phyloP scores from a whole-genome alignment of 1,140 invertebrate species.

The Elysia chlorotica region DNA sequence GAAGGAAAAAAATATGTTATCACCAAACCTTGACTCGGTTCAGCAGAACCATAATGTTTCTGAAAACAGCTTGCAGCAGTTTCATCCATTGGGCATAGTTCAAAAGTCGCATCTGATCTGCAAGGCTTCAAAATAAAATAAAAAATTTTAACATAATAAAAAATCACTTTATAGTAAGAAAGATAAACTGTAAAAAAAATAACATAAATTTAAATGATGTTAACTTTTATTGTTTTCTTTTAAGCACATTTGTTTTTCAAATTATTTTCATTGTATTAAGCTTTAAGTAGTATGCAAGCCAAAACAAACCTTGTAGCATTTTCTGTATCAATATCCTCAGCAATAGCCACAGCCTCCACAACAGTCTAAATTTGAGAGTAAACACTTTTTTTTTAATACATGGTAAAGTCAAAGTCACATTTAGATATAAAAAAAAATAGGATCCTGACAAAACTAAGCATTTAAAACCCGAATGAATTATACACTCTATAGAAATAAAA shows the following conservation, averaged over 20 bases:
- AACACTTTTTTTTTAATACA: too few relatives aligned
- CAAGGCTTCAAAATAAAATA: constrained; percentile 36
- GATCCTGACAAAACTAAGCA: too few relatives aligned
- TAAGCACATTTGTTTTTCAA: not conserved
- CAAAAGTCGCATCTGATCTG: constrained; percentile 67
- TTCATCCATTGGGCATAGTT: constrained; percentile 80
- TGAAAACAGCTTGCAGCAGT: constrained; percentile 77
- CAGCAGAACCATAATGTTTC: constrained; percentile 71
- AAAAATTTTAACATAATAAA: not conserved
- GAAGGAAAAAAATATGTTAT: too few relatives aligned
- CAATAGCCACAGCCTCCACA: constrained; percentile 61
- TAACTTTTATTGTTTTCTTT: not conserved
- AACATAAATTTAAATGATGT: too few relatives aligned
- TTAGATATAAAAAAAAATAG: too few relatives aligned
- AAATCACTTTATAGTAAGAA: not conserved
- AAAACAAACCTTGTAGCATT: too few relatives aligned
- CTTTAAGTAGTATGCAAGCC: not conserved
- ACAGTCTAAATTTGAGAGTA: too few relatives aligned
- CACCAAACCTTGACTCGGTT: constrained; percentile 69
- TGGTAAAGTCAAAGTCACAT: too few relatives aligned
- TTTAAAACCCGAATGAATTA: too few relatives aligned
- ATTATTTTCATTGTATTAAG: not conserved
- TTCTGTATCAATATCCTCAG: constrained; percentile 59
- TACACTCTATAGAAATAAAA: too few relatives aligned
- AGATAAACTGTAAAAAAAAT: too few relatives aligned